Evolutionary conservation across 2,113 vertebrate species (phyloP).

Genomic region (Chascanopsetta lugubris): DNA sequence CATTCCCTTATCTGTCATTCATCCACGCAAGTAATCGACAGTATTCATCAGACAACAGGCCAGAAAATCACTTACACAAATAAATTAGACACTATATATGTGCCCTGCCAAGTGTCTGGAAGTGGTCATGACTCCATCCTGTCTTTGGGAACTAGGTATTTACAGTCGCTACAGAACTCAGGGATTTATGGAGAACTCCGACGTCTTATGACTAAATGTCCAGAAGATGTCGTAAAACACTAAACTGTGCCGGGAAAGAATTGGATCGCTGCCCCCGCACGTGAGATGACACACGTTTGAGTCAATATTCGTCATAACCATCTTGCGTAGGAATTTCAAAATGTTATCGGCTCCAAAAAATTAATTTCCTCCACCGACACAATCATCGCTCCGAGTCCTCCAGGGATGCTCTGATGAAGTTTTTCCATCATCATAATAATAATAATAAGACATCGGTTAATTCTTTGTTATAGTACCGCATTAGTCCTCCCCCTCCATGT

Average conservation of each 20-base stretch:
- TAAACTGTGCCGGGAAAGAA: too few relatives aligned
- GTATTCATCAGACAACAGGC: slow-evolving; percentile 36
- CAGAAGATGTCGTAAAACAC: neutral
- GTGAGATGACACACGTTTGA: neutral
- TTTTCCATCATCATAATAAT: slow-evolving; percentile 20
- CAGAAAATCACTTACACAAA: slow-evolving; percentile 58
- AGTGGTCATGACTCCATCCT: slow-evolving; percentile 44
- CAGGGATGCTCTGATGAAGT: slow-evolving; percentile 24
- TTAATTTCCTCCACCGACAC: neutral
- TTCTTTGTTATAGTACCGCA: slow-evolving; percentile 31
- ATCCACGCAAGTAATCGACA: slow-evolving; percentile 33
- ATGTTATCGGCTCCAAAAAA: neutral
- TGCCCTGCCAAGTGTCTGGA: too few relatives aligned
- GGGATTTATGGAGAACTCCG: slow-evolving; percentile 6
- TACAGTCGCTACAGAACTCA: slow-evolving; percentile 41
- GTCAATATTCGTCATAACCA: slow-evolving; percentile 1
- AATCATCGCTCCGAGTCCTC: neutral
- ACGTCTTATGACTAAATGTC: neutral
- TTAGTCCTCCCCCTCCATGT: slow-evolving; percentile 14
- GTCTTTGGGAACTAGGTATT: slow-evolving; percentile 60
- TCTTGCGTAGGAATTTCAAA: neutral
- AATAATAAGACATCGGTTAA: slow-evolving; percentile 28
- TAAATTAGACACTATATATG: slow-evolving; percentile 66
- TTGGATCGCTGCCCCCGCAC: too few relatives aligned
- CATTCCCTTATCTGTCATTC: slow-evolving; percentile 55